Conservation (phyloP, 2,888 invertebrate species). For the Cyclophora albipunctata region DNA sequence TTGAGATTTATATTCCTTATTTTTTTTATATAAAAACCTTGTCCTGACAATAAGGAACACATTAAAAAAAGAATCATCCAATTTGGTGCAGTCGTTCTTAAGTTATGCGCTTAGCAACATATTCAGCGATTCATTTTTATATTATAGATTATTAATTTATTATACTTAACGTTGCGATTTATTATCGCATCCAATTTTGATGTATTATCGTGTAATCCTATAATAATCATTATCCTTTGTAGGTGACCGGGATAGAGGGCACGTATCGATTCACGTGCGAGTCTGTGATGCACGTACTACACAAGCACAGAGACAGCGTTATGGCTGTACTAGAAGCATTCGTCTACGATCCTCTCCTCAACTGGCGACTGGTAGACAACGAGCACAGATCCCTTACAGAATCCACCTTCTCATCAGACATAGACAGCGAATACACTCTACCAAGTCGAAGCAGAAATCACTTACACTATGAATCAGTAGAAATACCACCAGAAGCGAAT, state of each 20-base stretch:
- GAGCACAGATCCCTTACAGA: conserved; percentile 57
- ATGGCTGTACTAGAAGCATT: conserved; percentile 99
- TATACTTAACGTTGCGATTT: no score
- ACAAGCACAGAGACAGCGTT: conserved; percentile 95
- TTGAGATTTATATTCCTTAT: no score
- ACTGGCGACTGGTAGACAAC: conserved; percentile 87
- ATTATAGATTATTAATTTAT: no score
- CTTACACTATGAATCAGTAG: conserved; percentile 55
- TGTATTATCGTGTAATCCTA: no score
- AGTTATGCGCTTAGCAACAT: no score
- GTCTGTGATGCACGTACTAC: conserved; percentile 94
- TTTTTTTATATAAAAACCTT: no score
- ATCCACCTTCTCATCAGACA: conserved; percentile 59
- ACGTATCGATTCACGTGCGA: conserved; percentile 97
- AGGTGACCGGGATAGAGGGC: conserved; percentile 97
- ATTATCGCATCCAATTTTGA: no score
- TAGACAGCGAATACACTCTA: conserved; percentile 55
- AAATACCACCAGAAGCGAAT: conserved; percentile 81
- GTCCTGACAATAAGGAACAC: no score
- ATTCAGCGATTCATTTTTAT: no score
- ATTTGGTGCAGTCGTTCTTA: no score
- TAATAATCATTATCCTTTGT: neutral
- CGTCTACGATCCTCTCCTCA: conserved; percentile 97
- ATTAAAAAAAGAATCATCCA: no score
- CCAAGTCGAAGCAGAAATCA: conserved; percentile 57